These are phyloP conservation scores for Apus apus DNA, from an alignment of 2,113 vertebrate genomes.

Conservation along the genomic window DNA sequence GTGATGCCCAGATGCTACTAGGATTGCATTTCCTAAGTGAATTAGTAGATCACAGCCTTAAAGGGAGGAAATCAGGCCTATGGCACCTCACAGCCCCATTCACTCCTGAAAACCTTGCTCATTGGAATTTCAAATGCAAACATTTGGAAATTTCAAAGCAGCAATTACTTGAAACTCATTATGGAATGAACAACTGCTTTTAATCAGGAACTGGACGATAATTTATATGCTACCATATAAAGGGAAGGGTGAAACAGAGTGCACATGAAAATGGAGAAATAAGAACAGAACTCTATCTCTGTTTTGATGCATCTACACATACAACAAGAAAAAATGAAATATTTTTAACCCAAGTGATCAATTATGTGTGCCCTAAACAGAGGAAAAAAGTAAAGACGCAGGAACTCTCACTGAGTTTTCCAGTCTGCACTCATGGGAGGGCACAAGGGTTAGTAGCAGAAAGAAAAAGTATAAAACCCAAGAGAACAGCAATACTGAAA, in stretches of 20 bases:
- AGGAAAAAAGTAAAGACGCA: not conserved
- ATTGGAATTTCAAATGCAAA: not conserved
- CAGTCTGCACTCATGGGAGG: accelerated
- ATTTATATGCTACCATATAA: too few relatives aligned
- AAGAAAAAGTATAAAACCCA: not conserved
- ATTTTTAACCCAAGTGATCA: not conserved
- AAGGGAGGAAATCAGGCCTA: not conserved
- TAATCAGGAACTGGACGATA: not conserved
- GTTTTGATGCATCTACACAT: not conserved
- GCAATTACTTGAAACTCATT: not conserved
- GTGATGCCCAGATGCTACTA: not conserved
- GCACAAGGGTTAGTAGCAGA: accelerated
- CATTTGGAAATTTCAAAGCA: not conserved
- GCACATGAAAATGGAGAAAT: not conserved
- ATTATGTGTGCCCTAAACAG: not conserved
- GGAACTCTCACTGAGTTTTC: not conserved
- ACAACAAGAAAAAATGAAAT: not conserved
- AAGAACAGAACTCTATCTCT: not conserved
- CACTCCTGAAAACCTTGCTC: too few relatives aligned
- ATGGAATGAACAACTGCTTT: not conserved
- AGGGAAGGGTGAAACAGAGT: not conserved
- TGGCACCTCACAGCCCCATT: not conserved
- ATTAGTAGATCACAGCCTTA: not conserved
- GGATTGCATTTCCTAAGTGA: not conserved
- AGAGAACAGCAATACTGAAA: not conserved